Evolutionary conservation across 2,888 invertebrate genomes (phyloP).

Genomic region (Eudemis profundana): DNA sequence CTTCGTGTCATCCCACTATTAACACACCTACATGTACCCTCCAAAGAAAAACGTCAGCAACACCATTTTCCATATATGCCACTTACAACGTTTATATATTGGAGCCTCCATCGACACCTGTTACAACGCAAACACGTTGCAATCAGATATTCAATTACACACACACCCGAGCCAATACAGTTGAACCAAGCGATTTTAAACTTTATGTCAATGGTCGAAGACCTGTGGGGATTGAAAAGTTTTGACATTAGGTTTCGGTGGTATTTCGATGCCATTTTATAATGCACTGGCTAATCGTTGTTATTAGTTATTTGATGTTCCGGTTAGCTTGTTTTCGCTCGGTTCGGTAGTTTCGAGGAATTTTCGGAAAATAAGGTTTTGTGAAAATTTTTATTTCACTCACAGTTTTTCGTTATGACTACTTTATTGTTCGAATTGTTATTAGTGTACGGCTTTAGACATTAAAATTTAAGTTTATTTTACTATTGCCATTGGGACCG

Average conservation of each 20-base stretch:
- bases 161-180: conserved; percentile 23
- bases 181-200: neutral
- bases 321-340: neutral
- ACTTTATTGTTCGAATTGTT: no score
- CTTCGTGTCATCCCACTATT: conserved; percentile 3
- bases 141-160: conserved; percentile 78
- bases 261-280: conserved; percentile 66
- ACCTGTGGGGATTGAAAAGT: conserved; percentile 17
- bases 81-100: neutral
- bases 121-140: conserved; percentile 62
- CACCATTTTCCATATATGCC: neutral
- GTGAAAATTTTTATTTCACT: no score
- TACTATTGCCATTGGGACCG: no score
- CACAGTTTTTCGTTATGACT: no score
- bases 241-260: conserved; percentile 57
- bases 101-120: conserved; percentile 65
- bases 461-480: no score
- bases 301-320: conserved; percentile 35
- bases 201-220: conserved; percentile 12
- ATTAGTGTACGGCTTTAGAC: no score
- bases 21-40: conserved; percentile 1
- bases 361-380: neutral
- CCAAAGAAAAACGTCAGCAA: conserved; percentile 1
- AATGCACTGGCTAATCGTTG: conserved; percentile 50
- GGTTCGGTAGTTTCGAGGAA: conserved; percentile 10